Conservation (phyloP, 2,888 invertebrate genomes). For the Podotricha telesiphe region DNA sequence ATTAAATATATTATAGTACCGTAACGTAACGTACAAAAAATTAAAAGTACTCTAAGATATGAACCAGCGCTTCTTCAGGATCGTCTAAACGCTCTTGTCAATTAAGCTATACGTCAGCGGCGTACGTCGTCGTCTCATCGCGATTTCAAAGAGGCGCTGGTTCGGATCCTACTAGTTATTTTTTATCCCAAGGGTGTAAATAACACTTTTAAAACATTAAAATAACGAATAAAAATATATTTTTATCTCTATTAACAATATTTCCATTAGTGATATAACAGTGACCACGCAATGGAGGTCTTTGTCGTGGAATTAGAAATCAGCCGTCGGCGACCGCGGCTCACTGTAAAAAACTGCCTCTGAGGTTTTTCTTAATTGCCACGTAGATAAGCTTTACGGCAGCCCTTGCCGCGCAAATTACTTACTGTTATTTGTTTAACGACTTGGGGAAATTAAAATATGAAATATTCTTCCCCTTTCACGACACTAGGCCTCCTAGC, state of each 20-base stretch:
- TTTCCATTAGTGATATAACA: constrained; percentile 64
- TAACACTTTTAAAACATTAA: no score
- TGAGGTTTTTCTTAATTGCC: constrained; percentile 72
- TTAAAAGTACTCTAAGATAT: no score
- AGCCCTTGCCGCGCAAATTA: constrained; percentile 65
- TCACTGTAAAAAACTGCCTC: constrained; percentile 59
- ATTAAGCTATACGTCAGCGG: no score
- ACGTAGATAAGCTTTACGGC: constrained; percentile 68
- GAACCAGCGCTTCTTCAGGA: no score
- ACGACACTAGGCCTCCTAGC: constrained; percentile 38
- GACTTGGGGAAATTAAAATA: constrained; percentile 64
- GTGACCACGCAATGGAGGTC: constrained; percentile 66
- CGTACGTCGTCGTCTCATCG: no score
- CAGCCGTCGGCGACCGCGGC: constrained; percentile 59
- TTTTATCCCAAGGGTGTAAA: no score
- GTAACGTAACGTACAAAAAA: no score
- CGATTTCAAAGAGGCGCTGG: no score
- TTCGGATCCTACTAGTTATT: no score
- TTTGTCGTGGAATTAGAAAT: constrained; percentile 80
- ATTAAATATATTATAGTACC: no score
- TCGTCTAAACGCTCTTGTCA: no score
- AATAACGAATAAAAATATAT: constrained; percentile 16
- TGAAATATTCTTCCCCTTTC: constrained; percentile 52
- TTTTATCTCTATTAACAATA: constrained; percentile 47
- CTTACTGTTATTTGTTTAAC: constrained; percentile 66